Conservation (phyloP, 2,888 invertebrate species). For the Neoscelio sp. region DNA sequence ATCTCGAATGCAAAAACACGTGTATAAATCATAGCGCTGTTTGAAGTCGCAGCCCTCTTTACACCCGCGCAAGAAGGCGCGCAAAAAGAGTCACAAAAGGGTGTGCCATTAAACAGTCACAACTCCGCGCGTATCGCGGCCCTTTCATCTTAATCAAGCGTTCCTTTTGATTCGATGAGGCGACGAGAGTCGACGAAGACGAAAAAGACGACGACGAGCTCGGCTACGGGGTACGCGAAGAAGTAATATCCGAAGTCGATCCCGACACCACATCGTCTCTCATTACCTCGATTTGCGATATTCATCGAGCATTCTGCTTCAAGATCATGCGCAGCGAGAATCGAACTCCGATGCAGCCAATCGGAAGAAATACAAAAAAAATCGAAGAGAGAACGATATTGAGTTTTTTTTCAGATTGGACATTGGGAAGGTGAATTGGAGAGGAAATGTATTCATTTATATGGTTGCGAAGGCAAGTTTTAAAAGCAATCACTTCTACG, state of each 20-base stretch:
- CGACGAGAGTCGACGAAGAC: slow-evolving; percentile 47
- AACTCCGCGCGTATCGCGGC: slow-evolving; percentile 55
- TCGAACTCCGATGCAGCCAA: slow-evolving; percentile 28
- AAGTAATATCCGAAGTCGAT: slow-evolving; percentile 45
- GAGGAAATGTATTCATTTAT: too few relatives aligned
- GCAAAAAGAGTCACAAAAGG: slow-evolving; percentile 53
- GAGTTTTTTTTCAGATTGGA: too few relatives aligned
- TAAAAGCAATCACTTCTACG: too few relatives aligned
- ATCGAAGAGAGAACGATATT: too few relatives aligned
- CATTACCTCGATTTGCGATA: slow-evolving; percentile 59
- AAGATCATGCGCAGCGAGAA: slow-evolving; percentile 35
- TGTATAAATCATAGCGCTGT: slow-evolving; percentile 36
- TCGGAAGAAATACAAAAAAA: slow-evolving; percentile 11
- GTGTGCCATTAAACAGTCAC: slow-evolving; percentile 55
- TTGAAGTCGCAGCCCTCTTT: slow-evolving; percentile 37
- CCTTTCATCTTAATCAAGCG: slow-evolving; percentile 64
- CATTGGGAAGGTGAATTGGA: too few relatives aligned
- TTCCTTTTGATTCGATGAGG: slow-evolving; percentile 59
- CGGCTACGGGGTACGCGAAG: slow-evolving; percentile 7
- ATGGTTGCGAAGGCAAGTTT: too few relatives aligned
- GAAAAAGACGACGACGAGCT: slow-evolving; percentile 44
- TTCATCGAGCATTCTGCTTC: slow-evolving; percentile 54
- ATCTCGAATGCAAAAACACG: slow-evolving; percentile 27
- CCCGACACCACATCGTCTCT: slow-evolving; percentile 58
- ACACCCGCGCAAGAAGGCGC: slow-evolving; percentile 54